Conservation (phyloP, 2,888 invertebrate species). For the Gryllus longicercus region DNA sequence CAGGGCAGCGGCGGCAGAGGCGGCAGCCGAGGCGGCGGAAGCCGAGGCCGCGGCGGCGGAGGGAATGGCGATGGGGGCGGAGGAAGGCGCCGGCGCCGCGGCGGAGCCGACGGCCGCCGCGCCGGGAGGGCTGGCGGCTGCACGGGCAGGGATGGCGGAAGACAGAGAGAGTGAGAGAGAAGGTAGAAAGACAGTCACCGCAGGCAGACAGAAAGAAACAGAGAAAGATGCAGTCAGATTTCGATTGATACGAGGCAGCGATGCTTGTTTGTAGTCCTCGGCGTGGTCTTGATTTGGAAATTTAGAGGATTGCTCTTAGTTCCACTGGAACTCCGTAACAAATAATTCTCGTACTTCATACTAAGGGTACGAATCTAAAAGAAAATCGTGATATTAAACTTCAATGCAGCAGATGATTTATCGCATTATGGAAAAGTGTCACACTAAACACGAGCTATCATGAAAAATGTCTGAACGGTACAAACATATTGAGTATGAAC, state of each 20-base stretch:
- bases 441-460: too few species aligned
- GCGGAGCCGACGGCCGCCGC: not conserved
- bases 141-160: not conserved
- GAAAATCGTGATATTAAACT: too few species aligned
- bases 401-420: too few species aligned
- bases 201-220: not conserved
- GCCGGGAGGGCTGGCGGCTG: not conserved
- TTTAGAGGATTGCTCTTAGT: too few species aligned
- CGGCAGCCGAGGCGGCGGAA: not conserved
- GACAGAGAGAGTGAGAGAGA: not conserved
- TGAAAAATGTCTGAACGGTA: too few species aligned
- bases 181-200: constrained; percentile 6
- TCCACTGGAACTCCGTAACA: too few species aligned
- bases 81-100: not conserved
- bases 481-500: not conserved
- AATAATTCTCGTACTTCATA: too few species aligned
- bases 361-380: too few species aligned
- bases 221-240: not conserved
- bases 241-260: not conserved
- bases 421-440: too few species aligned
- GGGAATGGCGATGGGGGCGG: not conserved
- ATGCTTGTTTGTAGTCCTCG: not conserved
- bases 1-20: not conserved
- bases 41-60: not conserved
- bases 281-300: not conserved